phyloP scores from a whole-genome alignment of 2,797 vertebrate species.

The Acrossocheilus wenchowensis region DNA sequence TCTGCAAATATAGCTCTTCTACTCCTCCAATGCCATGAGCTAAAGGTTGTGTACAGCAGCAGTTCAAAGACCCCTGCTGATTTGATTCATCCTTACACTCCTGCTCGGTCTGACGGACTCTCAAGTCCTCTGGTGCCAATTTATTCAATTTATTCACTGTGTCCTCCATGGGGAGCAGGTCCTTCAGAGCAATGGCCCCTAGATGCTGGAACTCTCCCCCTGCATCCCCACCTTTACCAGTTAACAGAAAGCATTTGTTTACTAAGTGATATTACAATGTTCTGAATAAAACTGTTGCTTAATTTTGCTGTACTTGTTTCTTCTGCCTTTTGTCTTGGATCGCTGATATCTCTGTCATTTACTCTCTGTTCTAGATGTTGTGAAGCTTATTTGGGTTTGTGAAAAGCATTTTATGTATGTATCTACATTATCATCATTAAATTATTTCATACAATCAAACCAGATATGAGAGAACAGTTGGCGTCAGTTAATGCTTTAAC shows the following conservation, averaged over 20 bases:
- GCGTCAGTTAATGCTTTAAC: neutral
- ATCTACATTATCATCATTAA: neutral
- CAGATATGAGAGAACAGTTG: neutral
- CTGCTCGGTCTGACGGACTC: neutral
- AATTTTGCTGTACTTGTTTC: neutral
- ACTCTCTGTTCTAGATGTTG: neutral
- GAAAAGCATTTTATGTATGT: neutral
- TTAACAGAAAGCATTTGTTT: neutral
- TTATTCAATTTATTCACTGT: constrained; percentile 19
- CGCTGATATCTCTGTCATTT: neutral
- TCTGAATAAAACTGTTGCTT: neutral
- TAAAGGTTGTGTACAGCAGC: neutral
- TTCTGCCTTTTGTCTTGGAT: neutral
- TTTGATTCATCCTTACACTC: constrained; percentile 17
- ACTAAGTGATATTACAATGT: neutral
- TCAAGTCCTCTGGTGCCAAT: constrained; percentile 11
- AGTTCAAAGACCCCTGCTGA: neutral
- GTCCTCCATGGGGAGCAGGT: neutral
- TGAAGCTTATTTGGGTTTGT: neutral
- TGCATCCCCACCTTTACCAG: neutral
- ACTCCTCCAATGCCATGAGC: neutral
- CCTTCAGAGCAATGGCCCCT: neutral
- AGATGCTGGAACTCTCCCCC: constrained; percentile 1
- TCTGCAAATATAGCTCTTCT: neutral
- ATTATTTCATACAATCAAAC: neutral